Evolutionary conservation across 2,888 invertebrate species (phyloP), one percentile per base, ranked within the genome.

Genomic region (Drosophila niveifrons): DNA sequence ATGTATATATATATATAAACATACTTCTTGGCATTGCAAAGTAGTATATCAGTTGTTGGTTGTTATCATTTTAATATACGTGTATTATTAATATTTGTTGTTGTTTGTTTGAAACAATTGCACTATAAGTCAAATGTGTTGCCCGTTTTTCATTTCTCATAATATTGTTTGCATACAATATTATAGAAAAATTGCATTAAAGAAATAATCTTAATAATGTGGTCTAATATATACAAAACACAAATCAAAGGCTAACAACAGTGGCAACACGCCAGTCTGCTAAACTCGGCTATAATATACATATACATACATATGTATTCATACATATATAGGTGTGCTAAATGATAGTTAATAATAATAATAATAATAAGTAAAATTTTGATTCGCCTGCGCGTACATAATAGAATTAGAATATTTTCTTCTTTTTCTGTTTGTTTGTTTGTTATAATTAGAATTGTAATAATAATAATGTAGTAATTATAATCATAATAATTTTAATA

Each of bases 41-140:
- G 84, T 82, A 83, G 69, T 80, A 78, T 66, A 77, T 77, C 65
- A 74, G 67, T 66, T 70, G 31, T 31, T 9, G 31, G 53, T 66
- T 46, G 48, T 65, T 61, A 75, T 82, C 74, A 72, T 75, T 65
- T 43, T 69, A 74, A 75, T 75, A 69, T 62, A 61, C 71, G 50
- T 61, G 53, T 73, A 61, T 72, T 73, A 75, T 78, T 63, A 66
- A 68, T 76, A 66, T 76, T 77, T 66, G 63, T 71, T 58, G 69
- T 75, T 63, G 68, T 69, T 82, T 87, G 82, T 85, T 87, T 86
- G 82, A 88, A 88, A 88, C 88, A 88, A 88, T 88, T 88, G 88
- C 88, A 88, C 88, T 88, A 88, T 87, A 85, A 85, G 82, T 86
- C 87, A 86, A 84, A 84, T 83, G 81, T 77, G 81, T 82, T 86